Conservation (phyloP, 2,797 vertebrate genomes). For the Falco novaeseelandiae region DNA sequence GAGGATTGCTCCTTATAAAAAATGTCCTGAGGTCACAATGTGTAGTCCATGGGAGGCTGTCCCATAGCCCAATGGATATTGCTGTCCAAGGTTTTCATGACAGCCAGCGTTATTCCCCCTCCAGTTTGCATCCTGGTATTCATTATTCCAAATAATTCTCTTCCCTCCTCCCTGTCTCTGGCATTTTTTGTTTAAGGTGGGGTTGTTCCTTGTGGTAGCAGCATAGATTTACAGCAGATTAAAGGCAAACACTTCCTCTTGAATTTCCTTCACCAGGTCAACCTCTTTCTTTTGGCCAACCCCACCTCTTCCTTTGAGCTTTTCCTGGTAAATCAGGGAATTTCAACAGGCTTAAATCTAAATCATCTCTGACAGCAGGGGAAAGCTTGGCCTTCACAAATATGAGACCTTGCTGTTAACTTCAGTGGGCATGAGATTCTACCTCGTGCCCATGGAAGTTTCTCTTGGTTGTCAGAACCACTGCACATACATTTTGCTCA, state of each 20-base stretch:
- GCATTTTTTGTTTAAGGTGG: constrained; percentile 56
- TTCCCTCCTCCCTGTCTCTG: not conserved
- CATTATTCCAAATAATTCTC: not conserved
- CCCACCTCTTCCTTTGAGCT: constrained; percentile 46
- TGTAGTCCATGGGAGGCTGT: not conserved
- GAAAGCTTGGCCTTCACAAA: not conserved
- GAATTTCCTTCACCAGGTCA: constrained; percentile 46
- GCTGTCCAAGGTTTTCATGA: not conserved
- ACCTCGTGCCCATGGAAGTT: not conserved
- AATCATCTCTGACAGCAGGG: not conserved
- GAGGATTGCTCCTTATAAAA: not conserved
- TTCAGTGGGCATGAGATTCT: not conserved
- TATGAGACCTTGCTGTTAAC: not conserved
- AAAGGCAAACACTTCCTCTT: not conserved
- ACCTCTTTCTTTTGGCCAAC: not conserved
- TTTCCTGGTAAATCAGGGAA: not conserved
- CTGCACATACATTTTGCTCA: not conserved
- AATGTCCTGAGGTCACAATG: not conserved
- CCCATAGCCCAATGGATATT: not conserved
- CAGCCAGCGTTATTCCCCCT: not conserved
- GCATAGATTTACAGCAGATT: constrained; percentile 11
- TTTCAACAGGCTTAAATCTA: not conserved
- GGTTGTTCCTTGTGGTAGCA: constrained; percentile 32
- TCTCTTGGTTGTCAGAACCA: not conserved
- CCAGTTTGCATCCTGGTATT: constrained; percentile 47